Evolutionary conservation across 2,888 invertebrate genomes (phyloP).

Genomic region (Clunio marinus): DNA sequence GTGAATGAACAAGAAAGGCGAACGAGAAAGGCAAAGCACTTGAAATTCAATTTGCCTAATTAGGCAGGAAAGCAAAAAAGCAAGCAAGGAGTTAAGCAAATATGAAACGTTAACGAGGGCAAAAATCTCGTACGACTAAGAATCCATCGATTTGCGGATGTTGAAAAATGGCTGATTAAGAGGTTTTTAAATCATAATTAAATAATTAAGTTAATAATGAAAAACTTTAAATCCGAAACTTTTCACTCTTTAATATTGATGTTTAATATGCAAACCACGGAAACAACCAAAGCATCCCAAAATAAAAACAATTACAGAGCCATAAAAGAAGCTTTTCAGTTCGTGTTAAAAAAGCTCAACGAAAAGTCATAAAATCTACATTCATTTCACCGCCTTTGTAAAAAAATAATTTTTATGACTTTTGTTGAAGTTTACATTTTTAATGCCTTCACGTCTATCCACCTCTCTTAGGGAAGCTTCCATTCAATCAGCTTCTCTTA

Average conservation of each 20-base stretch:
- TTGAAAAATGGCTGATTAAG: too few relatives aligned
- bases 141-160: too few relatives aligned
- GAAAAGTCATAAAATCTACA: not conserved
- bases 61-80: too few relatives aligned
- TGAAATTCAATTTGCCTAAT: constrained; percentile 5
- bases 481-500: not conserved
- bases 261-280: too few relatives aligned
- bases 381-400: too few relatives aligned
- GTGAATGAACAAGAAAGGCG: not conserved
- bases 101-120: not conserved
- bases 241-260: too few relatives aligned
- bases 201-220: too few relatives aligned
- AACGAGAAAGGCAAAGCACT: not conserved
- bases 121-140: constrained; percentile 3
- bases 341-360: too few relatives aligned
- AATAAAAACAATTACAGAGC: not conserved
- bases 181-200: too few relatives aligned
- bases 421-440: not conserved
- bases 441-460: not conserved
- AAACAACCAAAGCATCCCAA: too few relatives aligned
- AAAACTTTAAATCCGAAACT: too few relatives aligned
- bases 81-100: not conserved
- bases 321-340: not conserved
- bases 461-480: not conserved
- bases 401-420: not conserved